A percentile compares a stretch with the other conserved stretches of the same genome.
Evolutionary conservation across 2,113 vertebrate species (phyloP).

Genomic region (Platysternon megacephalum): DNA sequence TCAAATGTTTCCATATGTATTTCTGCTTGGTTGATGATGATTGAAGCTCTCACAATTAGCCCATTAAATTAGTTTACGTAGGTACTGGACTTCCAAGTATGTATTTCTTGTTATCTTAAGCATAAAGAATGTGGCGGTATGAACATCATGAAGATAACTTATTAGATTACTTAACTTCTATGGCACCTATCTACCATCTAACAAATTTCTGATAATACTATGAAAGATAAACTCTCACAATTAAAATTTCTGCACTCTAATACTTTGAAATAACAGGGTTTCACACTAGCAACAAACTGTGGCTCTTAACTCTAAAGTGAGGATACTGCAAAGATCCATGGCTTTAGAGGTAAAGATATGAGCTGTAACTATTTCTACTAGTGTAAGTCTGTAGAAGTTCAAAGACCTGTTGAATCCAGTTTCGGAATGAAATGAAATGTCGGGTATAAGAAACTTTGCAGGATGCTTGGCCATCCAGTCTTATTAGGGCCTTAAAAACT

Average conservation of each 20-base stretch:
- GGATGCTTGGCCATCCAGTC: neutral
- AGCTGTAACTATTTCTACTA: neutral
- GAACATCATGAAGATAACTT: neutral
- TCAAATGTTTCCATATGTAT: too few relatives aligned
- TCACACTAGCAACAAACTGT: neutral
- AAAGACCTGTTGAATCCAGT: neutral
- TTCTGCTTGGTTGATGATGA: neutral
- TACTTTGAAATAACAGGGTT: neutral
- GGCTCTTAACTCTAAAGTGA: neutral
- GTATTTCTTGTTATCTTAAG: neutral
- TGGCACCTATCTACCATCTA: neutral
- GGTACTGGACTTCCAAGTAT: neutral
- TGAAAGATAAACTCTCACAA: neutral
- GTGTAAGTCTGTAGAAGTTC: neutral
- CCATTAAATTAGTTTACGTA: neutral
- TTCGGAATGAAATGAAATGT: neutral
- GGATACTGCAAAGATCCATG: neutral
- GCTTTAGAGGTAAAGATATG: neutral
- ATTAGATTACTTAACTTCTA: neutral
- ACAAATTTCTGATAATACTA: neutral
- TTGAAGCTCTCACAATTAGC: neutral
- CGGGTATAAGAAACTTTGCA: neutral
- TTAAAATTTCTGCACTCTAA: neutral
- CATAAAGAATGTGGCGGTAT: rapidly evolving
- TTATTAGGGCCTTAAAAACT: neutral